Conservation (phyloP, 1,140 invertebrate species). For the Leptinotarsa undecemlineata region DNA sequence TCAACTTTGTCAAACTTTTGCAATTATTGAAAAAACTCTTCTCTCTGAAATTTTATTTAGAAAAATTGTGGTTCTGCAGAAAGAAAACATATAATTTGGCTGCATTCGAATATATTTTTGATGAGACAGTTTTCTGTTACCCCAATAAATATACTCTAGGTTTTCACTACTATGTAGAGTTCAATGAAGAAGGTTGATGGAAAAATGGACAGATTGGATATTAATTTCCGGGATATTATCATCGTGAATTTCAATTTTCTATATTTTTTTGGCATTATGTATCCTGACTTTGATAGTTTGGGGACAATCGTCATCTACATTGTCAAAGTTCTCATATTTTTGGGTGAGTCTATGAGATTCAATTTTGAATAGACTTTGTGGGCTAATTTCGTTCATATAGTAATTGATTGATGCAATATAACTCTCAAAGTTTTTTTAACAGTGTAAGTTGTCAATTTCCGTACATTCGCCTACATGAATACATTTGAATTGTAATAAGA, state of each 20-base stretch:
- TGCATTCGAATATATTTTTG: too few species aligned
- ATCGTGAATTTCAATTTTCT: conserved; percentile 2
- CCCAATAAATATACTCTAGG: too few species aligned
- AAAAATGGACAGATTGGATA: neutral
- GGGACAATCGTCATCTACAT: neutral
- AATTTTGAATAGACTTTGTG: too few species aligned
- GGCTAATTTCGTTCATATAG: too few species aligned
- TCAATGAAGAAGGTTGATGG: too few species aligned
- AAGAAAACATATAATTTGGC: neutral
- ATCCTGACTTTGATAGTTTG: neutral
- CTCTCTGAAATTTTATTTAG: neutral
- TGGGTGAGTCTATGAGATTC: neutral
- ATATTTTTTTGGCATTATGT: conserved; percentile 19
- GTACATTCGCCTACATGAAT: too few species aligned
- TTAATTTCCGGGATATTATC: conserved; percentile 7
- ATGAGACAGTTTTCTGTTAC: too few species aligned
- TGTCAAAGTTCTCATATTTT: neutral
- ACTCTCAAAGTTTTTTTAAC: too few species aligned
- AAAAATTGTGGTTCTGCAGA: neutral
- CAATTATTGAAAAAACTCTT: conserved; percentile 2
- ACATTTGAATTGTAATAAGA: too few species aligned
- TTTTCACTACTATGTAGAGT: too few species aligned
- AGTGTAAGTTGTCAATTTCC: too few species aligned
- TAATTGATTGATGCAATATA: too few species aligned
- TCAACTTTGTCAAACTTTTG: neutral